A percentile compares a stretch with the other conserved stretches of the same genome.
These are phyloP conservation scores for Lepidocolaptes lacrymiger DNA, from an alignment of 2,797 vertebrate species.

Conservation along the genomic window DNA sequence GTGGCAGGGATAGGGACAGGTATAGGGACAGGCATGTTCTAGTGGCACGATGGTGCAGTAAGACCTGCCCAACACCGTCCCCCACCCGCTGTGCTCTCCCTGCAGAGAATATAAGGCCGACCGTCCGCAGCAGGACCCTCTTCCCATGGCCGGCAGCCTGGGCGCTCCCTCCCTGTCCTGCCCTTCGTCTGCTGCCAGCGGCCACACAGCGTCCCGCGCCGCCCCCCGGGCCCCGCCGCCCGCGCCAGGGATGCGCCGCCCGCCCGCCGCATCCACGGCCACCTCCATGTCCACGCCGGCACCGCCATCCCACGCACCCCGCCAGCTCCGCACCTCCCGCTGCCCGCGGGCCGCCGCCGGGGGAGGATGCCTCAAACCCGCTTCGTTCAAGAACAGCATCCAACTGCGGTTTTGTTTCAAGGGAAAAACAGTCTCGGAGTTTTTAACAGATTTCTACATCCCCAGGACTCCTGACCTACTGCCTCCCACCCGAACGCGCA, in stretches of 20 bases:
- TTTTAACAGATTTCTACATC: constrained; percentile 69
- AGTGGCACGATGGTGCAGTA: not conserved
- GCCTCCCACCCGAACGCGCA: not conserved
- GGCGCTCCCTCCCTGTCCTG: constrained; percentile 52
- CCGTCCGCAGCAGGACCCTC: constrained; percentile 44
- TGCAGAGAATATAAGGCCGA: constrained; percentile 74
- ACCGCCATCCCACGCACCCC: constrained; percentile 20
- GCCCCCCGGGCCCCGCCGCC: constrained; percentile 31
- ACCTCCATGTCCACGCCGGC: constrained; percentile 36
- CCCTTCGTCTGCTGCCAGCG: constrained; percentile 56
- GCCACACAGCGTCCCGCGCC: constrained; percentile 10
- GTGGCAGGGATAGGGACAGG: not conserved
- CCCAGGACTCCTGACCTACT: constrained; percentile 27
- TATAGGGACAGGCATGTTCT: not conserved
- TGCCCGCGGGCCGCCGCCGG: constrained; percentile 11
- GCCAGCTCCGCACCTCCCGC: constrained; percentile 4
- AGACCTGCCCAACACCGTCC: not conserved
- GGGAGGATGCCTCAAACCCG: constrained; percentile 38
- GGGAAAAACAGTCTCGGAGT: constrained; percentile 44
- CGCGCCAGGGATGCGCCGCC: constrained; percentile 8
- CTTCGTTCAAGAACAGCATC: constrained; percentile 16
- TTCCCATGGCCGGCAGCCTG: constrained; percentile 46
- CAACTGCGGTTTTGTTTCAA: constrained; percentile 36
- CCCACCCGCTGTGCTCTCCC: constrained; percentile 23
- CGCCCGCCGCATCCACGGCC: not conserved